Conservation (phyloP, 2,888 invertebrate species). For the Chydorus sphaericus region DNA sequence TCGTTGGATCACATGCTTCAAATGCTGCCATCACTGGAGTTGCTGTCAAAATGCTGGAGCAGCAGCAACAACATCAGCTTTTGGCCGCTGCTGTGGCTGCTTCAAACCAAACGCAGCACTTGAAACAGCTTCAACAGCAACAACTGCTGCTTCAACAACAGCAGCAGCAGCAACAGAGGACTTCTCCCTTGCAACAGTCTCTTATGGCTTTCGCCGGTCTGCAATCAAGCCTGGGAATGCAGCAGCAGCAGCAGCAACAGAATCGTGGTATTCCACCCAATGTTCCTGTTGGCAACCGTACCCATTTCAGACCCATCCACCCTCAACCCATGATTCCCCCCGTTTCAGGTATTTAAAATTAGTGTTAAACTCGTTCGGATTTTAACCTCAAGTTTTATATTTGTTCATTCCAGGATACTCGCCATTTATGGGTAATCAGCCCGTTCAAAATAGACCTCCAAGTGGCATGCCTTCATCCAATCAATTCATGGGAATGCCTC, state of each 20-base stretch:
- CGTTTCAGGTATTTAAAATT: background rate
- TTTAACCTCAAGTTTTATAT: background rate
- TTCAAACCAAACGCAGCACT: constrained; percentile 18
- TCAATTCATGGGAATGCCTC: background rate
- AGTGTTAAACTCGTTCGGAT: background rate
- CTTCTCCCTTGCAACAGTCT: constrained; percentile 18
- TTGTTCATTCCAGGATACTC: background rate
- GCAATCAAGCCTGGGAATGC: background rate
- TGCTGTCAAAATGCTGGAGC: constrained; percentile 12
- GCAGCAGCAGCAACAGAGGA: constrained; percentile 13
- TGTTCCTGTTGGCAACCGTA: constrained; percentile 4
- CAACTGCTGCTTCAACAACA: background rate
- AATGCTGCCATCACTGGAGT: constrained; percentile 11
- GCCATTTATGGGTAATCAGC: background rate
- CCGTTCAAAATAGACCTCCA: background rate
- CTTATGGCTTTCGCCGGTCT: constrained; percentile 15
- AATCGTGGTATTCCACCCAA: background rate
- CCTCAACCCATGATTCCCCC: constrained; percentile 6
- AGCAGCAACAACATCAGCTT: constrained; percentile 15
- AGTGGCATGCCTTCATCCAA: background rate
- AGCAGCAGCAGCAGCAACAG: too few relatives aligned
- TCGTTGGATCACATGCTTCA: background rate
- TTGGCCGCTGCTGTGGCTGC: constrained; percentile 20
- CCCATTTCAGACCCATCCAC: constrained; percentile 12
- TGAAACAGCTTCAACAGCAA: background rate